phyloP scores from a whole-genome alignment of 2,888 invertebrate species.

The Spisula subtruncata region DNA sequence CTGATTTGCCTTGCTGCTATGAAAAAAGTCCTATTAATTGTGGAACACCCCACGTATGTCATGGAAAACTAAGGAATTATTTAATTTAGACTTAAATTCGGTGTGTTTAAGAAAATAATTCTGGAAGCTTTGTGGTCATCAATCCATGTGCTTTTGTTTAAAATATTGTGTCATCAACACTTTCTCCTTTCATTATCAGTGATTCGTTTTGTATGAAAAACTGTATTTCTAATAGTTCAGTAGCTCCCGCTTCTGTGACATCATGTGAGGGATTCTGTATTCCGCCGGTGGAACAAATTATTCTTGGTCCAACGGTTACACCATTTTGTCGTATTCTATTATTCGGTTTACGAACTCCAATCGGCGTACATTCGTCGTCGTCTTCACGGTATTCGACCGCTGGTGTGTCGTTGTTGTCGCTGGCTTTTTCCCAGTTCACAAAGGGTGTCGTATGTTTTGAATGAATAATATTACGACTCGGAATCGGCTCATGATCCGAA shows the following conservation, averaged over 20 bases:
- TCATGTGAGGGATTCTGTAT: background rate
- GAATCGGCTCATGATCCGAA: background rate
- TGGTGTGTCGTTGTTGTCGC: background rate
- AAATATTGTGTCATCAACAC: slow-evolving; percentile 19
- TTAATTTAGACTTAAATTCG: too few species aligned
- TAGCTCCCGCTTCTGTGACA: background rate
- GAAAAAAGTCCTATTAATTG: too few species aligned
- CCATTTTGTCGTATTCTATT: background rate
- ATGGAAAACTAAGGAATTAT: too few species aligned
- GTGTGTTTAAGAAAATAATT: too few species aligned
- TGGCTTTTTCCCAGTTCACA: background rate
- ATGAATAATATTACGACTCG: slow-evolving; percentile 9
- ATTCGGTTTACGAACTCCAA: slow-evolving; percentile 16
- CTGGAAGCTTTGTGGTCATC: too few species aligned
- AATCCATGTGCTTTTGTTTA: background rate
- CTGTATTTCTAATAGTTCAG: slow-evolving; percentile 29
- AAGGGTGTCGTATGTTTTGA: background rate
- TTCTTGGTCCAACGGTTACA: slow-evolving; percentile 13
- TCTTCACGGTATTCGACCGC: background rate
- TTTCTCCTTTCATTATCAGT: background rate
- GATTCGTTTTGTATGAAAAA: slow-evolving; percentile 21
- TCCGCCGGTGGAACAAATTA: background rate
- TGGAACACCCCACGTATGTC: too few species aligned
- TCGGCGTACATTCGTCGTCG: slow-evolving; percentile 17
- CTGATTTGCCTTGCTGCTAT: too few species aligned